Evolutionary conservation across 2,888 invertebrate species (phyloP), one percentile per base, ranked within the genome.

Genomic region (Pollenia amentaria): DNA sequence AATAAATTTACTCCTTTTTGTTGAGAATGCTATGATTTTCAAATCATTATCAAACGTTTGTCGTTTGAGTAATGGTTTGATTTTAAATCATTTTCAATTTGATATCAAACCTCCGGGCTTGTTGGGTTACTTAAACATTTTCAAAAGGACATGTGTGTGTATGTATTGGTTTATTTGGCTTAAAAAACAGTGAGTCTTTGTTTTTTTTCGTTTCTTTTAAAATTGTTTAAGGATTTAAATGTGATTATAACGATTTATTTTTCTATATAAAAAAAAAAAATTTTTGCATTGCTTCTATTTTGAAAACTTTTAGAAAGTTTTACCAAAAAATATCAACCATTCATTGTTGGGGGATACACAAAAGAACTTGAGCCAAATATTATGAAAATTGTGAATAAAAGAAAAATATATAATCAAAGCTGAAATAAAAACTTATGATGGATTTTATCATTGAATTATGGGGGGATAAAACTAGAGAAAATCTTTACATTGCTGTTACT

Each of bases 151-250:
- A 4, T 21, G 21, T 18, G 18, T 44, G 64, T 18, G 64, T 46
- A 44, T 44, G n/a, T 14, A 6, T 72, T 72, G 65, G n/a, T 77
- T 83, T 78, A 84, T 62, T 76, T 69, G 72, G 21, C 65, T 84
- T 84, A 64, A 70, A 83, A 76, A 69, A 42, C 21, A 51, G 38
- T 44, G 60, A 53, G n/a, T 55, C 40, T 67, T 60, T 29, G 79
- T 53, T 40, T 18, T 51, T 46, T 64, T 48, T 73, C 21, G 3
- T 11, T 64, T 76, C 55, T 53, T 76, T 67, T n/a, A 46, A 85
- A 81, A 77, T 85, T 85, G 81, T 85, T 85, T 85, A 85, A 80
- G 85, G 81, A 85, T 85, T 85, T 85, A 85, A 85, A 81, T 81
- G 72, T 80, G 85, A 81, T 85, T 85, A 80, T 76, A 84, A 80